These are phyloP conservation scores for Oryzias sinensis DNA, from an alignment of 2,797 vertebrate genomes.

Conservation along the genomic window DNA sequence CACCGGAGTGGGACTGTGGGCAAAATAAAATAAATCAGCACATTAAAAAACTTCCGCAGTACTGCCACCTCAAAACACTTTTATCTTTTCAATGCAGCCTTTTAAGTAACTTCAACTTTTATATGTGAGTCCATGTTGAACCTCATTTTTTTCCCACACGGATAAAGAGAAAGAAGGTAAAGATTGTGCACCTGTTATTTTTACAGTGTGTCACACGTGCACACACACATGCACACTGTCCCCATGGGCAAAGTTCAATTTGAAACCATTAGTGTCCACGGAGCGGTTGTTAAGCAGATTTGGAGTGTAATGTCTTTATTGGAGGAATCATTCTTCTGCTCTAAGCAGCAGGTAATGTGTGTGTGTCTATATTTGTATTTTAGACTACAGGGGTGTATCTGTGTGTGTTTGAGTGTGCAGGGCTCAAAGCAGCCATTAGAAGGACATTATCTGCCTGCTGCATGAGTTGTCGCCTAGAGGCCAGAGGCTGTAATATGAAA, in stretches of 20 bases:
- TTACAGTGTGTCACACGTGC: constrained; percentile 23
- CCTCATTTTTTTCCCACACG: constrained; percentile 45
- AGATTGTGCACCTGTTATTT: constrained; percentile 1
- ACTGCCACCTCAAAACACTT: constrained; percentile 13
- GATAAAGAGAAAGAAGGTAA: constrained; percentile 1
- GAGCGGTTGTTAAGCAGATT: constrained; percentile 86
- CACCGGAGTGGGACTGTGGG: constrained; percentile 37
- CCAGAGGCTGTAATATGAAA: constrained; percentile 81
- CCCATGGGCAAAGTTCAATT: constrained; percentile 89
- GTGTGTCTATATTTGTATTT: constrained; percentile 32
- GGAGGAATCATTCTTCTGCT: constrained; percentile 91
- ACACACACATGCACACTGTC: constrained; percentile 40
- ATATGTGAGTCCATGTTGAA: constrained; percentile 35
- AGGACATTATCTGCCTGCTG: constrained; percentile 87
- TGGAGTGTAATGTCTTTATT: constrained; percentile 93
- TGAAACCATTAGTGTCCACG: constrained; percentile 92
- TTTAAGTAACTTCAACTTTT: constrained; percentile 25
- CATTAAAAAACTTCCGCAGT: constrained; percentile 4
- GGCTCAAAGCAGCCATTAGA: constrained; percentile 78
- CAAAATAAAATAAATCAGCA: constrained; percentile 10
- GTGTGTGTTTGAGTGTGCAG: constrained; percentile 14
- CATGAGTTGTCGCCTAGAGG: constrained; percentile 82
- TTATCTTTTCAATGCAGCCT: constrained; percentile 34
- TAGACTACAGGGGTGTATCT: constrained; percentile 8
- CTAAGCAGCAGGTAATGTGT: constrained; percentile 77